Base-by-base conservation (phyloP, 2,888 invertebrate species). In the Drosophila greeni region DNA sequence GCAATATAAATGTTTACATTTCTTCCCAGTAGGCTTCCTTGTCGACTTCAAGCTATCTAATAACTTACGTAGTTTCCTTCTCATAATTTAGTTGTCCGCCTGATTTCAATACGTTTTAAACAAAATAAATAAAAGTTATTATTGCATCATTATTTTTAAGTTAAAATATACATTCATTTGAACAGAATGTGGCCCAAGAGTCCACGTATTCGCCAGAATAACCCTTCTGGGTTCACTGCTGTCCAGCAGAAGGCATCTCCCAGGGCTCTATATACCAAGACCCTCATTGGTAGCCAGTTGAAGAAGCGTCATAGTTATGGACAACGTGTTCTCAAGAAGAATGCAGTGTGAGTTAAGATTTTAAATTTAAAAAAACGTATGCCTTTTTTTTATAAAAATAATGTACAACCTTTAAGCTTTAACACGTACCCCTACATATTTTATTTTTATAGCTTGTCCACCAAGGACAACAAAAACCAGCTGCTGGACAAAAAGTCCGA, bases 231-330 rank as follows among this genome's bases (percentile, higher is more conserved):
- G 11, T 56, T 60, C 16, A 37, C 42, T 3, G 16, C 36, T 5
- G 37, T 18, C 5, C 33, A 61, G 9, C 64, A 54, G 20, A 64
- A 60, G 37, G 42, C 33, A 7, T 71, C 73, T 0, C 82, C 84
- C 4, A 65, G 84, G 11, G 45, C 76, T 0, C 37, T 66, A 0
- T 84, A 78, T 34, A 67, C 49, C 11, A 83, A 75, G 34, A 2
- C 58, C 0, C 8, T 47, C 0, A 37, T 78, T 0, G 29, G 47
- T 1, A 20, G 51, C 0, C 66, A 72, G 14, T 2, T 64, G 0
- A 81, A 66, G 31, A 81, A 69, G 8, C 72, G 78, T 2, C 62
- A 58, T 24, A 37, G 31, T 9, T 43, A 29, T 2, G 33, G 36
- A 2, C 66, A 66, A 31, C 66, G 71, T 0, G 4, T 47, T 37